Conservation (phyloP, 2,113 vertebrate genomes). For the Piaya cayana region DNA sequence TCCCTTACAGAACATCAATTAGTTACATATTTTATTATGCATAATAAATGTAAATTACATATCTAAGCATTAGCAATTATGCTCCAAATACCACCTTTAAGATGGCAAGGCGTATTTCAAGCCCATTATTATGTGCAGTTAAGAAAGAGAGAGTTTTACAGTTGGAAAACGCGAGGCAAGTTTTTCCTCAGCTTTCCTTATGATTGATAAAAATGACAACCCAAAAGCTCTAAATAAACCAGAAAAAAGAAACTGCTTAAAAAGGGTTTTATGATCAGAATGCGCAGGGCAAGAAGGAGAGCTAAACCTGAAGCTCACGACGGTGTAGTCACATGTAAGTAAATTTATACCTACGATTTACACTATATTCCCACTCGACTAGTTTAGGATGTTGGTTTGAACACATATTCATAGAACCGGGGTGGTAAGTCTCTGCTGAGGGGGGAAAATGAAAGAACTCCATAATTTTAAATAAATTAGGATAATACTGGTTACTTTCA, state of each 20-base stretch:
- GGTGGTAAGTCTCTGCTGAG: neutral
- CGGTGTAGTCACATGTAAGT: neutral
- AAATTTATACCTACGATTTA: neutral
- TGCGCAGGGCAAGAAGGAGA: neutral
- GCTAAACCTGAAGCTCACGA: neutral
- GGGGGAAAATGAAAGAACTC: neutral
- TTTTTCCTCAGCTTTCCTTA: neutral
- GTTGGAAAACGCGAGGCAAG: neutral
- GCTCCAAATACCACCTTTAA: constrained; percentile 44
- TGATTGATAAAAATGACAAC: neutral
- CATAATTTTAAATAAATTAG: neutral
- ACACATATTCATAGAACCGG: neutral
- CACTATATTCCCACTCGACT: neutral
- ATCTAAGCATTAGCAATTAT: constrained; percentile 34
- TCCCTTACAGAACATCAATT: constrained; percentile 41
- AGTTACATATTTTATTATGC: constrained; percentile 46
- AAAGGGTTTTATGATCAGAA: neutral
- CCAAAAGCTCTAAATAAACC: neutral
- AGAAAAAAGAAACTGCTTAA: neutral
- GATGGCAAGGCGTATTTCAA: neutral
- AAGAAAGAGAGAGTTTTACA: neutral
- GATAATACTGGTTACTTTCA: neutral
- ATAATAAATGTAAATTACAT: constrained; percentile 35
- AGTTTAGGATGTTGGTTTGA: neutral
- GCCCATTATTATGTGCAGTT: neutral